Conservation (phyloP, 2,113 vertebrate species). For the Chloebia gouldiae region DNA sequence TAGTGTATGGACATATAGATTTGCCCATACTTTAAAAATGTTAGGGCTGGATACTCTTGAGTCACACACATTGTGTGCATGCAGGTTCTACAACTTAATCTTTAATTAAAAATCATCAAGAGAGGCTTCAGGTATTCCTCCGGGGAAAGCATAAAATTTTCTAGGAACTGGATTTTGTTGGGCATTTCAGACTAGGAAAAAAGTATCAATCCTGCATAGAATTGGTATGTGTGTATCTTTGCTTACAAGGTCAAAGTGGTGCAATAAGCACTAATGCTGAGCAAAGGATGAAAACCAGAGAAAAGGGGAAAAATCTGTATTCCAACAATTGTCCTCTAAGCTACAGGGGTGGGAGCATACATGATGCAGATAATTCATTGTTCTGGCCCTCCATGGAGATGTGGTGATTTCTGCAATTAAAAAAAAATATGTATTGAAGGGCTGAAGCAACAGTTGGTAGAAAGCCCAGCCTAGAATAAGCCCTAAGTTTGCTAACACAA, state of each 20-base stretch:
- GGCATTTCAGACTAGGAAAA: background rate
- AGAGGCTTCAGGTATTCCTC: background rate
- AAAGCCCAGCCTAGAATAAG: background rate
- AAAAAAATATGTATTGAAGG: background rate
- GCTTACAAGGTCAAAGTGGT: background rate
- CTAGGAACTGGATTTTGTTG: background rate
- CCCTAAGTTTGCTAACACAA: background rate
- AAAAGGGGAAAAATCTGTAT: background rate
- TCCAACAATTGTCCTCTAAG: background rate
- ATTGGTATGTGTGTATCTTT: background rate
- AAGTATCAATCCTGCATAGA: background rate
- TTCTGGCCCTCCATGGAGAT: background rate
- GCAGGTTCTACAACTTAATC: background rate
- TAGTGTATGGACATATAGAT: background rate
- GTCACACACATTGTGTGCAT: background rate
- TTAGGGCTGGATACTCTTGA: background rate
- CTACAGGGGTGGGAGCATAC: rapidly evolving
- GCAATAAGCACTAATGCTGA: background rate
- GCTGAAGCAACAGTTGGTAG: background rate
- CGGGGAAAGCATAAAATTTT: background rate
- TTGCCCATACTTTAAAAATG: background rate
- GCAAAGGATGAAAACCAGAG: background rate
- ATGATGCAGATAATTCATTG: background rate
- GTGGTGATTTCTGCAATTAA: background rate
- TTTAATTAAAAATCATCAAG: background rate